A percentile compares a stretch with the other conserved stretches of the same genome.
phyloP scores from a whole-genome alignment of 2,888 invertebrate genomes.

The Pandemis cinnamomeana region DNA sequence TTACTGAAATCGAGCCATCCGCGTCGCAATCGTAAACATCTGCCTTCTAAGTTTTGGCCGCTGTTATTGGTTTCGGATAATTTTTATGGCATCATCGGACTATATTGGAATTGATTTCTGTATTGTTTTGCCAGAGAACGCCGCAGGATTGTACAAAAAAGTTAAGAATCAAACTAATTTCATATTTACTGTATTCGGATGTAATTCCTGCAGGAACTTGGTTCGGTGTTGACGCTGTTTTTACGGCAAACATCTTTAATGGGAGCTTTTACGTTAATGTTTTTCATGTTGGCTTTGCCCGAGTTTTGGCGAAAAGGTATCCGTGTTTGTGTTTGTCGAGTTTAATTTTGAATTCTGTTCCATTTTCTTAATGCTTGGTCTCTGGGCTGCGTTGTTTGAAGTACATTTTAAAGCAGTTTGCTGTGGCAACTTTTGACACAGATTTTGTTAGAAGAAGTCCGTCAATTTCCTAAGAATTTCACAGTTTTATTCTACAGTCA shows the following conservation, averaged over 20 bases:
- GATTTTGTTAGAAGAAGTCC: background rate
- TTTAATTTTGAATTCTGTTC: background rate
- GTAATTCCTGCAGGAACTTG: background rate
- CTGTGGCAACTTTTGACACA: background rate
- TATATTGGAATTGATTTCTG: constrained; percentile 35
- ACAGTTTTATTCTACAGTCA: too few species aligned
- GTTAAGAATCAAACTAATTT: background rate
- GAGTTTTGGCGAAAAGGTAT: background rate
- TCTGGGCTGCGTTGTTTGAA: background rate
- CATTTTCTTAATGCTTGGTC: background rate
- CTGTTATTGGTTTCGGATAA: constrained; percentile 39
- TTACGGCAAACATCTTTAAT: constrained; percentile 7
- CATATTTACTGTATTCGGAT: background rate
- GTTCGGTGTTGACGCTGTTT: background rate
- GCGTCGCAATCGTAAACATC: constrained; percentile 38
- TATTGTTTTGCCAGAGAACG: constrained; percentile 6
- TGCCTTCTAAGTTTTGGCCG: constrained; percentile 36
- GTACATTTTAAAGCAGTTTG: background rate
- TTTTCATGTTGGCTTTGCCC: background rate
- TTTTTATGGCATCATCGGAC: constrained; percentile 32
- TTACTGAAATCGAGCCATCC: constrained; percentile 39
- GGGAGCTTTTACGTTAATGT: constrained; percentile 3
- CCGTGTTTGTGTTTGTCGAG: background rate
- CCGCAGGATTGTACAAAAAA: background rate
- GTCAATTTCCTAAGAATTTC: too few species aligned